Conservation (phyloP, 2,888 invertebrate species). For the Pilophorus perplexus region DNA sequence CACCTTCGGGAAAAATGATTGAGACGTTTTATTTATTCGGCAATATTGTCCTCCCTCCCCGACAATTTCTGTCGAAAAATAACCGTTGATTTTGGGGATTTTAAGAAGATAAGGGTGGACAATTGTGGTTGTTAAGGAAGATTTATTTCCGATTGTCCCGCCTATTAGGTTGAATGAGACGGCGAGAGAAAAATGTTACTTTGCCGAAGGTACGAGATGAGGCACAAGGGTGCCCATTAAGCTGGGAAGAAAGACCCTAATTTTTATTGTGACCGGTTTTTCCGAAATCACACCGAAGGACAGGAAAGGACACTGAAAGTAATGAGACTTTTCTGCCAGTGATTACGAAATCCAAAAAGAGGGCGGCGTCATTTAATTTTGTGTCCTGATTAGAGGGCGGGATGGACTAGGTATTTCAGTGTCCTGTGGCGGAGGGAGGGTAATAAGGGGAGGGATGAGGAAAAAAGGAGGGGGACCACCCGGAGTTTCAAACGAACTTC, state of each 20-base stretch:
- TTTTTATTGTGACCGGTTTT: slow-evolving; percentile 30
- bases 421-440: no score
- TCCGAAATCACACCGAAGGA: slow-evolving; percentile 30
- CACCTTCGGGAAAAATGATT: no score
- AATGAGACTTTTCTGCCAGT: slow-evolving; percentile 39
- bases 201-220: background rate
- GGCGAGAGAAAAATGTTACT: slow-evolving; percentile 25
- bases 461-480: background rate
- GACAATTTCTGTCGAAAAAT: no score
- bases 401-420: slow-evolving; percentile 35
- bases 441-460: background rate
- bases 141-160: slow-evolving; percentile 23
- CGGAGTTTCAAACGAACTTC: slow-evolving; percentile 35
- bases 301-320: slow-evolving; percentile 22
- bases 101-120: slow-evolving; percentile 2
- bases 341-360: slow-evolving; percentile 36
- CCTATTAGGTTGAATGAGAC: slow-evolving; percentile 28
- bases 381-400: slow-evolving; percentile 38
- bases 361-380: slow-evolving; percentile 38
- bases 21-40: no score
- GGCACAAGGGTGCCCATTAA: slow-evolving; percentile 13
- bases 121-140: slow-evolving; percentile 9
- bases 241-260: slow-evolving; percentile 10
- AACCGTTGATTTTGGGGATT: slow-evolving; percentile 9
- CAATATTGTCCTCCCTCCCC: slow-evolving; percentile 12